Base-by-base conservation (phyloP, 2,113 vertebrate genomes). In the Ceyx melanurus region DNA sequence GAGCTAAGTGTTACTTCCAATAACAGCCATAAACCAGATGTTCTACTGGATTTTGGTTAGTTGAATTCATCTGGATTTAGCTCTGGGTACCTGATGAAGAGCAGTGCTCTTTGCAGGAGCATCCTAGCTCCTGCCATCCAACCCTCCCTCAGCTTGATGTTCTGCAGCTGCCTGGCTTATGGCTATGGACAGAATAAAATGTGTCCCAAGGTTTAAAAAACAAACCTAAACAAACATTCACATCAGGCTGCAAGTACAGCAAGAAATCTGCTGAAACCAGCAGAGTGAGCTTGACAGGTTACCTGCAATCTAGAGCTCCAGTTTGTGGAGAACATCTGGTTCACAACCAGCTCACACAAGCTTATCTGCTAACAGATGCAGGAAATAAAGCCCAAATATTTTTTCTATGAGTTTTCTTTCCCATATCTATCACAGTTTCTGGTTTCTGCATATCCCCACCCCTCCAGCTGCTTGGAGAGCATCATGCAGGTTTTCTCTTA, bases 401-500 rank as follows among this genome's bases (percentile, higher is more conserved):
- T 89, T 77, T 53, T 40, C 68, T 26, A 51, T 2, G 13, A 66
- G 29, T 85, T 76, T 56, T 60, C 60, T 74, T 82, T 79, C 70
- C 82, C 21, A 10, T 26, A 17, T 8, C 15, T 33, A 16, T 57
- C 53, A 25, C 72, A 22, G 7, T 60, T 65, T 66, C 71, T 89
- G 86, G n/a, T 80, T 91, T 62, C 57, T 82, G 58, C n/a, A 26
- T 45, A 21, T 71, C 5, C 3, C 37, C 14, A 3, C 76, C 68
- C 68, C 64, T 72, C 42, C 64, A 54, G 61, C 42, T 50, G 21
- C 40, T 31, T 37, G 70, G 51, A 80, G 18, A 45, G 17, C 58
- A 26, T 25, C 29, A 6, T 3, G 23, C 5, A 4, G 13, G 0
- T 57, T 80, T 37, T 86, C 65, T 90, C 98, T 97, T 85, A 99